Conservation (phyloP, 2,888 invertebrate genomes). For the Rhorus exstirpatorius region DNA sequence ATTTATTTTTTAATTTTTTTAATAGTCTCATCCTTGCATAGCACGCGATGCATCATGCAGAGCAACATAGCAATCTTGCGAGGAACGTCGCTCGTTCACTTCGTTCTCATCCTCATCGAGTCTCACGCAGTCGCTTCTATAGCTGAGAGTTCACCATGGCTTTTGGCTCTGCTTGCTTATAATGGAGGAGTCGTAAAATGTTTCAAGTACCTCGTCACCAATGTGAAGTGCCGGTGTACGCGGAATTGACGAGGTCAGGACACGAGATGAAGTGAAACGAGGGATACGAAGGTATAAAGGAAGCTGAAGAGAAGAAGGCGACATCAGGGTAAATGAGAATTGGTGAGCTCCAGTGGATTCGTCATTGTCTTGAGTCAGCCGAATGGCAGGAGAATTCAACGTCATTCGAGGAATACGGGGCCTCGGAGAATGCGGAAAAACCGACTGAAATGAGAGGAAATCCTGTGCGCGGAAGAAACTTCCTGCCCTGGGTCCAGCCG, state of each 20-base stretch:
- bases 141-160: constrained; percentile 65
- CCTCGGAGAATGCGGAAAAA: neutral
- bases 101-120: constrained; percentile 43
- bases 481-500: constrained; percentile 44
- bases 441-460: constrained; percentile 44
- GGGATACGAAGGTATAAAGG: constrained; percentile 42
- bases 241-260: constrained; percentile 63
- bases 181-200: constrained; percentile 80
- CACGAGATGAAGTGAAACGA: constrained; percentile 48
- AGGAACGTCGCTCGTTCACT: constrained; percentile 56
- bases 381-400: constrained; percentile 41
- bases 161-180: constrained; percentile 74
- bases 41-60: constrained; percentile 3
- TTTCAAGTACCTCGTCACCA: constrained; percentile 77
- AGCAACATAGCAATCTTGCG: constrained; percentile 27
- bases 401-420: constrained; percentile 31
- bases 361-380: constrained; percentile 29
- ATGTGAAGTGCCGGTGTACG: constrained; percentile 23
- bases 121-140: no score
- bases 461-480: constrained; percentile 47
- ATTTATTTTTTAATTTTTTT: constrained; percentile 36
- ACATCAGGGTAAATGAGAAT: constrained; percentile 36
- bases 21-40: constrained; percentile 2
- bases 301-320: constrained; percentile 43
- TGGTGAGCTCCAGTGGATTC: constrained; percentile 39